Evolutionary conservation across 2,888 invertebrate species (phyloP), one percentile per base, ranked within the genome.

Genomic region (Amblyjoppa fuscipennis): DNA sequence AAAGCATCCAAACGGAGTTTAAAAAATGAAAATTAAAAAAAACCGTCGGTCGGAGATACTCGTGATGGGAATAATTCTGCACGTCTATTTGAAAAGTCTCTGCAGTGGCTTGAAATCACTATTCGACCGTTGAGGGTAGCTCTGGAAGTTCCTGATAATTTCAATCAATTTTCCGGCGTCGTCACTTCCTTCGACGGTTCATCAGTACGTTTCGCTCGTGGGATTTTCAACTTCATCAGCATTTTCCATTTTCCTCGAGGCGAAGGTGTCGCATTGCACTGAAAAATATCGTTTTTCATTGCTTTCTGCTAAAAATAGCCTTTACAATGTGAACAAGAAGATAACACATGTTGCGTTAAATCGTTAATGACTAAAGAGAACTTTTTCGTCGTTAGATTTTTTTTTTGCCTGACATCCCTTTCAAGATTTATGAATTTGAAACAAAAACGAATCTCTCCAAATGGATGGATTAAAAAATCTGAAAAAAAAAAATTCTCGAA

Each of bases 31-130:
- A 20, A 20, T 20, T 20, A 20, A 16, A 7, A 2, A 25, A 25
- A 11, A 74, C 31, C 68, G 25, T 38, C 69, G 13, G 61, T 75
- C 20, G 38, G 38, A 53, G 25, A 41, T 56, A 61, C 76, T 51
- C 76, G 80, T 81, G 80, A 84, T 81, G 59, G 31, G 80, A 84
- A 84, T 81, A 81, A 80, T 41, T 81, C 71, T 70, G 51, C 49
- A 45, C 41, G 76, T 81, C 51, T 49, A 66, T 80, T 68, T 66
- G 66, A 59, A 76, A 76, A 80, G 64, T 71, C 70, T 76, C 75
- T 25, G 31, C 56, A 13, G 80, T 76, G 76, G 81, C 66, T 76
- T 71, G 66, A 76, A 83, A 77, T 84, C 56, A 84, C 76, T 84
- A 71, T 80, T 80, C 76, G 49, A 75, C 53, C 59, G 59, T 38